Evolutionary conservation across 2,888 invertebrate species (phyloP), one percentile per base, ranked within the genome.

Genomic region (Empis livida): DNA sequence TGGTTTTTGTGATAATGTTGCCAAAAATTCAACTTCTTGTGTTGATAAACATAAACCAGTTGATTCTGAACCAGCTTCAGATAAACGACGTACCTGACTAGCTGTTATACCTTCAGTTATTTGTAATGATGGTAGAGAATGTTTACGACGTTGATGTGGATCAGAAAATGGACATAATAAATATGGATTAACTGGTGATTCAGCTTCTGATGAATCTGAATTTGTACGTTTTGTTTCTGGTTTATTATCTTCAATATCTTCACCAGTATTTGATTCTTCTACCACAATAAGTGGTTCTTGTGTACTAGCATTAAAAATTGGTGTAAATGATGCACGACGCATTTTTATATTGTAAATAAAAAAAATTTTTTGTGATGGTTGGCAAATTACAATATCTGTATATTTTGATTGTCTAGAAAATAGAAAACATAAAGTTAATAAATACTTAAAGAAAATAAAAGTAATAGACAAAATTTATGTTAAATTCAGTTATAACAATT

Each of bases 81-180:
- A 89, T 41, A 89, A 69, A 16, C 89, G 77, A 17, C 89, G 77
- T 47, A 88, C 87, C 76, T 89, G 88, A 59, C 87, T 87, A 43
- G 89, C 89, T 40, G 88, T 89, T 50, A 88, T 88, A 46, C 89
- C 89, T 53, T 84, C 80, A 17, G 84, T 84, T 63, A 88, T 88
- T 57, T 85, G 82, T 2, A 88, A 83, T 2, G 88, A 88, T 2
- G 89, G 89, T 58, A 89, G 71, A 35, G 88, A 89, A 58, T 87
- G 84, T 64, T 89, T 89, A 58, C 89, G 76, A 10, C 81, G 78
- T 56, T 82, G 82, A 56, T 80, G 72, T 60, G 77, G 72, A 53
- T 85, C 85, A 44, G 84, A 74, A 76, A 84, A 87, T 2, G 89
- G 89, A 3, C 86, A 87, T 55, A 89, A 66, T 48, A 88, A 75